Evolutionary conservation across 2,797 vertebrate genomes (phyloP), one percentile per base, ranked within the genome.

Genomic region (Myotis vivesi): DNA sequence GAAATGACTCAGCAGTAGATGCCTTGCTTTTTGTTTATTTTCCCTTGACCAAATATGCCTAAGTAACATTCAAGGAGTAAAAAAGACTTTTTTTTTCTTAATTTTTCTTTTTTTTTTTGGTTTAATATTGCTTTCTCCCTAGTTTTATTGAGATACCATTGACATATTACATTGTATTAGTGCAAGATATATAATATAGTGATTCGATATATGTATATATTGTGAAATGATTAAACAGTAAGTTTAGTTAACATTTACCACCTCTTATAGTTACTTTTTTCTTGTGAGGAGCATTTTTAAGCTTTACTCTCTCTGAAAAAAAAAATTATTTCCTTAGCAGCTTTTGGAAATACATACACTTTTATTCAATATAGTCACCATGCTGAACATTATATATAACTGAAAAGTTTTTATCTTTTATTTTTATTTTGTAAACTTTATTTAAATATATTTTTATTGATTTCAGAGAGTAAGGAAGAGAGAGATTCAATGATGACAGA

Each of bases 21-120:
- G 15, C 38, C 8, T 81, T 41, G 25, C 25, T 57, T 89, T 95
- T 87, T 91, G 20, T 91, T 92, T 69, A 10, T 86, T 87, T 87
- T 77, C 23, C 16, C 5, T 89, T 73, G 6, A 4, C 30, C 84
- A 77, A 51, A 69, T n/a, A 12, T 68, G 73, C 49, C 82, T 94
- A 30, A 75, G 77, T 94, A 25, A 76, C 30, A 66, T 46, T 66
- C 59, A 46, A 30, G 44, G 19, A 25, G 22, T 1, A 6, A n/a
- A 59, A 33, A 68, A 8, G 5, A 59, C 53, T 87, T 83, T 8
- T 72, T 72, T 93, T 62, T 57, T 62, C 44, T 92, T 69, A 9
- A 17, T 69, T 64, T 8, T 36, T 77, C 53, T 76, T 76, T 76
- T 55, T 66, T 71, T 57, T 17, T 64, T 76, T 64, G 6, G 3